phyloP scores from a whole-genome alignment of 2,113 vertebrate genomes.

The Phaethon lepturus region DNA sequence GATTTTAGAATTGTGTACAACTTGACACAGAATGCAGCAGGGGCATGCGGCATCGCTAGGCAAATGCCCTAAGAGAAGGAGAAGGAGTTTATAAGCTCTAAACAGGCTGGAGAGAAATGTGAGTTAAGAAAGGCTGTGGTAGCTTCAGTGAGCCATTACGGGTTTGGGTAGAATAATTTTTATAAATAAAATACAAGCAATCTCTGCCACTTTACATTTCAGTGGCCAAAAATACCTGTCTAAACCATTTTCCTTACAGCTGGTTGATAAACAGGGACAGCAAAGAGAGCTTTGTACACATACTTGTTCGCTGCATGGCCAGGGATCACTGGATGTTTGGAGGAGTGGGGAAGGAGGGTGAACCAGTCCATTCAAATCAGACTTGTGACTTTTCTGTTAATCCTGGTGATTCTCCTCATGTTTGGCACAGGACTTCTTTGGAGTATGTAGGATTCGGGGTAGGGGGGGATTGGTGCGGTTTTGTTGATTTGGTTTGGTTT shows the following conservation, averaged over 20 bases:
- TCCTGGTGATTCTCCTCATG: neutral
- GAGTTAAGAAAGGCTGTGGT: neutral
- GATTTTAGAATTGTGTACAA: neutral
- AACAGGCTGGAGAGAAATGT: neutral
- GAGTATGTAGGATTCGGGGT: too few species aligned
- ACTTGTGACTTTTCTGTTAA: neutral
- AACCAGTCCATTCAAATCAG: neutral
- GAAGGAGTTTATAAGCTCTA: neutral
- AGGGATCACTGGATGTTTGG: neutral
- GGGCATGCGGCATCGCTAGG: fast-evolving
- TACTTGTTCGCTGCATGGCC: neutral
- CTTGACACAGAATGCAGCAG: neutral
- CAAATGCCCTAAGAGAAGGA: neutral
- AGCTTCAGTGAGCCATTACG: neutral
- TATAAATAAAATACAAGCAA: neutral
- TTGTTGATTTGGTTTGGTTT: too few species aligned
- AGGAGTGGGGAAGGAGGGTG: neutral
- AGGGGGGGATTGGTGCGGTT: too few species aligned
- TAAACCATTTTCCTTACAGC: neutral
- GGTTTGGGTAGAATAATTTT: neutral
- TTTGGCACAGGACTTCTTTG: neutral
- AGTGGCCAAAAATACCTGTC: neutral
- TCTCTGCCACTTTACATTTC: neutral
- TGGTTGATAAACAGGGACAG: neutral
- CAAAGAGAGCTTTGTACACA: neutral